These are phyloP conservation scores for Corella eumyota DNA, from an alignment of 23 tunicate genomes.

Conservation along the genomic window DNA sequence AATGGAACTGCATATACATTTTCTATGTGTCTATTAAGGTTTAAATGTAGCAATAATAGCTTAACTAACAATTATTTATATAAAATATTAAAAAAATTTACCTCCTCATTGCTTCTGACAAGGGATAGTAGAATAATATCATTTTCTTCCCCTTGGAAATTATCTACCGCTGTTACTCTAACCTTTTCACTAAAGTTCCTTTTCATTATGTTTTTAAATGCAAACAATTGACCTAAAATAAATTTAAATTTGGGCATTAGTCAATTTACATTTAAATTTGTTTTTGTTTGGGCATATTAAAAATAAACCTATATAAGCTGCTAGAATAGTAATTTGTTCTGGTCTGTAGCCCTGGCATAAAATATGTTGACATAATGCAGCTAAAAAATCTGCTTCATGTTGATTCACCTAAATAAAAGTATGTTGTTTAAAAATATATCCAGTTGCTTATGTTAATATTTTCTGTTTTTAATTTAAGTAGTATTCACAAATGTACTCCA, in stretches of 20 bases:
- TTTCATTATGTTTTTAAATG: conserved; percentile 38
- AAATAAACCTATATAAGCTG: conserved; percentile 47
- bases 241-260: not conserved
- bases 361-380: conserved; percentile 47
- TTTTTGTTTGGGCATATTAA: too few relatives aligned
- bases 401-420: conserved; percentile 26
- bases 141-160: conserved; percentile 96
- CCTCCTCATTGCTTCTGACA: conserved; percentile 83
- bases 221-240: conserved; percentile 62
- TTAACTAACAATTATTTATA: too few relatives aligned
- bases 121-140: conserved; percentile 76
- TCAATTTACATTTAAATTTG: too few relatives aligned
- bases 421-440: not conserved
- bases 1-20: too few relatives aligned
- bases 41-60: too few relatives aligned
- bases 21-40: too few relatives aligned
- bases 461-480: too few relatives aligned
- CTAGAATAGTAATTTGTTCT: conserved; percentile 69
- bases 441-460: not conserved
- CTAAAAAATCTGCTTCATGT: conserved; percentile 63
- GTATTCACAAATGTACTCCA: too few relatives aligned
- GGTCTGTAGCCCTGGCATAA: conserved; percentile 60
- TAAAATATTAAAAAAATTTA: too few relatives aligned
- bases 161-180: conserved; percentile 80
- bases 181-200: conserved; percentile 16